Percentiles rank a stretch among this genome's conserved stretches.
Conservation (phyloP, 2,888 invertebrate genomes). For the Xanthorhoe designata region DNA sequence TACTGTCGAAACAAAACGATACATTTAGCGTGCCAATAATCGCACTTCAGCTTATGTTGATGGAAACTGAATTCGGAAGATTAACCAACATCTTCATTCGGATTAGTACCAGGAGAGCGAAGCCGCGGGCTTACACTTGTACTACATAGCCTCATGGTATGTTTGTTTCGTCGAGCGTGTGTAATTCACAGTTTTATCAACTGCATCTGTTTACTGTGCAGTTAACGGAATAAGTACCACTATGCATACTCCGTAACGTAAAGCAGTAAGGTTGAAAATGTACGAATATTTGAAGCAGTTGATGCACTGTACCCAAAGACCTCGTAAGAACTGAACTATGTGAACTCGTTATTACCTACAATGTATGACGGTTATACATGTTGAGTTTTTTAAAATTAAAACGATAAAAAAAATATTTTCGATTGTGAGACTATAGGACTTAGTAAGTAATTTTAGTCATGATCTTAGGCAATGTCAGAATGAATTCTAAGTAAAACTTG, state of each 20-base stretch:
- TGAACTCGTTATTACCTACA: conserved; percentile 6
- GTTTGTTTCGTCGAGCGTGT: conserved; percentile 13
- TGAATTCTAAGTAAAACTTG: too few relatives aligned
- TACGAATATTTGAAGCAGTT: background rate
- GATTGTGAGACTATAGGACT: too few relatives aligned
- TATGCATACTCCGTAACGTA: background rate
- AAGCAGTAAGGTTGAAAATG: conserved; percentile 11
- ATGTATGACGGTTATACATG: background rate
- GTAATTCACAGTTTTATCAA: conserved; percentile 20
- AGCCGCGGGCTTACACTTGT: background rate
- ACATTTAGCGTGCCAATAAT: too few relatives aligned
- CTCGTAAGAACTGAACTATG: conserved; percentile 9
- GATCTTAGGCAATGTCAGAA: too few relatives aligned
- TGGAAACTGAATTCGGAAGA: too few relatives aligned
- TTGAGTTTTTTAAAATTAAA: background rate
- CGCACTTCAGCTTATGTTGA: too few relatives aligned
- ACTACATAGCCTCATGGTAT: background rate
- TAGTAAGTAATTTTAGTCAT: too few relatives aligned
- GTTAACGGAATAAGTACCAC: conserved; percentile 4
- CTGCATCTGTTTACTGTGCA: conserved; percentile 20
- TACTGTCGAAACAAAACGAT: too few relatives aligned
- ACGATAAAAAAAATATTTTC: too few relatives aligned
- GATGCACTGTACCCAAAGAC: conserved; percentile 6
- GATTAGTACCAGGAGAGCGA: too few relatives aligned
- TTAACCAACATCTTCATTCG: too few relatives aligned